Percentiles rank a stretch among this genome's conserved stretches.
Evolutionary conservation across 2,113 vertebrate genomes (phyloP).

Genomic region (Poecilia latipinna): DNA sequence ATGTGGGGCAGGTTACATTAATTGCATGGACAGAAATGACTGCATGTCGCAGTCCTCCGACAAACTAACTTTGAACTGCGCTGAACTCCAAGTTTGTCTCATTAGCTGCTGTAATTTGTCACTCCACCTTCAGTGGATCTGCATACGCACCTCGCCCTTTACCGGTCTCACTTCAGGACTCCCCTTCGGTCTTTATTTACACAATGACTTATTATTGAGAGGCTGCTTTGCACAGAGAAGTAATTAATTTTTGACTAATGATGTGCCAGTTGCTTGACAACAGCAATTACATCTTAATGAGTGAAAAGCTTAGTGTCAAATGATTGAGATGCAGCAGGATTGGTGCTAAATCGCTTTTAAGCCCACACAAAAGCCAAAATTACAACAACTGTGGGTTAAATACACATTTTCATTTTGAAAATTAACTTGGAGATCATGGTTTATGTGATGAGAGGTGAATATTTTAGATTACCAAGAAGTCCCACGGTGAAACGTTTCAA

Average conservation of each 20-base stretch:
- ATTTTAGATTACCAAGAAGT: background rate
- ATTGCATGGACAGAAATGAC: conserved; percentile 30
- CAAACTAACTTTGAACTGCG: conserved; percentile 16
- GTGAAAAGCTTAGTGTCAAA: conserved; percentile 67
- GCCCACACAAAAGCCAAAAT: conserved; percentile 40
- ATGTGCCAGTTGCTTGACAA: conserved; percentile 73
- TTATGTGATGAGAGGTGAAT: conserved; percentile 30
- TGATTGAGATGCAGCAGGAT: conserved; percentile 69
- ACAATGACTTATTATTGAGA: conserved; percentile 65
- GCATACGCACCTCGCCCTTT: conserved; percentile 22
- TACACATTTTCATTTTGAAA: conserved; percentile 46
- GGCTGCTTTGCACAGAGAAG: conserved; percentile 62
- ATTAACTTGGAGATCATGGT: conserved; percentile 20
- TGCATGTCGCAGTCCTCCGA: conserved; percentile 15
- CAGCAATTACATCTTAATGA: conserved; percentile 77
- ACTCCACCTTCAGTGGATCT: conserved; percentile 41
- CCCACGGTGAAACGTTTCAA: conserved; percentile 4
- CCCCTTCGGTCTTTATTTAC: conserved; percentile 69
- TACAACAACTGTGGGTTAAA: conserved; percentile 36
- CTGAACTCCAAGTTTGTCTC: conserved; percentile 35
- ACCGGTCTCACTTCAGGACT: conserved; percentile 50
- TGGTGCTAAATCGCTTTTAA: conserved; percentile 64
- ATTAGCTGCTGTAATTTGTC: conserved; percentile 51
- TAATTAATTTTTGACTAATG: conserved; percentile 76
- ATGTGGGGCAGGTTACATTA: conserved; percentile 30